Base-by-base conservation (phyloP, 2,888 invertebrate genomes). In the Clepsis dumicolana region DNA sequence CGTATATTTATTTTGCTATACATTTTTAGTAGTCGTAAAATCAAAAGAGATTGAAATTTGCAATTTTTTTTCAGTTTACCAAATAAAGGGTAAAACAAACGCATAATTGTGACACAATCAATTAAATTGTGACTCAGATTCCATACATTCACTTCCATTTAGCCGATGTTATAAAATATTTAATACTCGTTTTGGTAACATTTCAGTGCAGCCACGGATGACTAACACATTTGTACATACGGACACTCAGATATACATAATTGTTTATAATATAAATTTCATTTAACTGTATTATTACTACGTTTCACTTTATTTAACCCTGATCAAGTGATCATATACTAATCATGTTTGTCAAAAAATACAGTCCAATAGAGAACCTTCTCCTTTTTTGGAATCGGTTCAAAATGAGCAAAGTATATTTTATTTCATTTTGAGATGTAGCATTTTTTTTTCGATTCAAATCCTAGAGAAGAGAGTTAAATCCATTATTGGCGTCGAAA, bases 141-240 rank as follows among this genome's bases (percentile, higher is more conserved):
- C 4, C 18, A 38, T 48, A 4, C 27, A 44, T 54, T 18, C 29
- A 63, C 48, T 38, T 29, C 56, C 38, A 35, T 60, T 53, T 16
- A 56, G 29, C 56, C 16, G 21, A 35, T 35, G 25, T 24, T 41
- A 41, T 32, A 35, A 35, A 62, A 57, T 54, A 60, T 53, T 68
- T 70, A 69, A 70, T 70, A 70, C 69, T 70, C 48, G 24, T 56
- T 65, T 41, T 61, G 69, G 61, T 70, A 70, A 70, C 69, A 50
- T 21, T 25, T 18, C 10, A 27, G 44, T 32, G 57, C 54, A 21
- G 4, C 12, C 62, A 50, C 35, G 16, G 14, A 32, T 24, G 35
- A 35, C 56, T 48, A 18, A 18, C 38, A 57, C 35, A 56, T 62
- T 66, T 66, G 66, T 66, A 66, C 66, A 62, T 54, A 32, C 38